Evolutionary conservation across 2,888 invertebrate species (phyloP).

Genomic region (Eueremaeus valkanovi): DNA sequence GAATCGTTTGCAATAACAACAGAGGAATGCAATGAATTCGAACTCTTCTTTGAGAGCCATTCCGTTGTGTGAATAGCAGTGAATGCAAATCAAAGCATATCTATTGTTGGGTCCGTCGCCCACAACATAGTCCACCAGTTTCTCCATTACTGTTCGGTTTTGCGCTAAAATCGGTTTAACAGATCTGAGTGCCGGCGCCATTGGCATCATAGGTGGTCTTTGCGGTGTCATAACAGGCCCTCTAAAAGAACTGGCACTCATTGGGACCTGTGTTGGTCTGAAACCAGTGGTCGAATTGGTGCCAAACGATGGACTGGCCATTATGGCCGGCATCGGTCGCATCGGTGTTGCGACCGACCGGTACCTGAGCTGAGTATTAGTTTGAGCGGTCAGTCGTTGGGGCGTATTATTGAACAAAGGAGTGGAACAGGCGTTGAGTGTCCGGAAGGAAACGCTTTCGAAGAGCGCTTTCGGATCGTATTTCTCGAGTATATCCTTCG

Average conservation of each 20-base stretch:
- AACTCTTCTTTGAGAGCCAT: constrained; percentile 70
- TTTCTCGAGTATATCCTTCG: constrained; percentile 80
- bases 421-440: not conserved
- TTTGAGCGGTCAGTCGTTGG: not conserved
- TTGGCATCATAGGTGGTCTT: not conserved
- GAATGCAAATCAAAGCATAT: constrained; percentile 87
- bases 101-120: constrained; percentile 93
- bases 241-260: not conserved
- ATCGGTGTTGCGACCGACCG: not conserved
- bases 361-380: not conserved
- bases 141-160: constrained; percentile 75
- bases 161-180: constrained; percentile 65
- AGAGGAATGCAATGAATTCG: constrained; percentile 73
- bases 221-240: not conserved
- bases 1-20: constrained; percentile 80
- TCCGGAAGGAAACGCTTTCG: constrained; percentile 47
- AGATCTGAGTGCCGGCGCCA: not conserved
- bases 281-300: not conserved
- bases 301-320: not conserved
- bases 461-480: constrained; percentile 65
- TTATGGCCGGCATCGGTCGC: not conserved
- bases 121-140: constrained; percentile 85
- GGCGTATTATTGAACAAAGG: not conserved
- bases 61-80: constrained; percentile 91
- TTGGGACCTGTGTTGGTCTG: not conserved